These are phyloP conservation scores for Pterocles burchelli DNA, from an alignment of 2,113 vertebrate genomes.

Conservation along the genomic window DNA sequence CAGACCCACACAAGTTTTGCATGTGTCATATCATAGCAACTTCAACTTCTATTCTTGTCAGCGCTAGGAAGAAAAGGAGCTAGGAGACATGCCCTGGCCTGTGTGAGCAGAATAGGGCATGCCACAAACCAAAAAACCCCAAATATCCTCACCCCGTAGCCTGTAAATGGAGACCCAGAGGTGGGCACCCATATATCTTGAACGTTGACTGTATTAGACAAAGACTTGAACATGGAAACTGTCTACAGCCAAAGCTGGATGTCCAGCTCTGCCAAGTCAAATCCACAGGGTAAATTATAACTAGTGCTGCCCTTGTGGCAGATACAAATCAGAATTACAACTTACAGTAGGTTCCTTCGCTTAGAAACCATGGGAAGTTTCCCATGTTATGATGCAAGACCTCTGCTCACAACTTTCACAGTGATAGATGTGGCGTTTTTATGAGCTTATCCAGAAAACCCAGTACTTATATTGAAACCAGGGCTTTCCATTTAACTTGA, in stretches of 20 bases:
- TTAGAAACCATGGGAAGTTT: neutral
- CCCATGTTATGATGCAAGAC: neutral
- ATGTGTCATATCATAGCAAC: neutral
- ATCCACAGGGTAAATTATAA: neutral
- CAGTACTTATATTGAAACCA: neutral
- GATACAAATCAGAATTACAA: neutral
- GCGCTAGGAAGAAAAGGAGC: neutral
- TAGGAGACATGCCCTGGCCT: neutral
- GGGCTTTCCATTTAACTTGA: neutral
- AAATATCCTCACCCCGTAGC: neutral
- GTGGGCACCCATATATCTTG: rapidly evolving
- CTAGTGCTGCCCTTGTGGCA: neutral
- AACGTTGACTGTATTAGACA: neutral
- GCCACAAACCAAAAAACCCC: rapidly evolving
- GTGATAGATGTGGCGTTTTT: neutral
- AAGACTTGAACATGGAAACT: neutral
- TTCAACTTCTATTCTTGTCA: neutral
- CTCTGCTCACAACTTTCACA: neutral
- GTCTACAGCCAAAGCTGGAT: neutral
- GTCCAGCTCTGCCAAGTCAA: neutral
- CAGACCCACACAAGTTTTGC: neutral
- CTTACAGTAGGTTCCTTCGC: neutral
- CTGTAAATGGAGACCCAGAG: neutral
- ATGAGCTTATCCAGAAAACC: neutral
- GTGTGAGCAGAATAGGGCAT: neutral